Percentiles rank a stretch among this genome's conserved stretches.
phyloP scores from a whole-genome alignment of 2,113 vertebrate species.

The Eleginops maclovinus region DNA sequence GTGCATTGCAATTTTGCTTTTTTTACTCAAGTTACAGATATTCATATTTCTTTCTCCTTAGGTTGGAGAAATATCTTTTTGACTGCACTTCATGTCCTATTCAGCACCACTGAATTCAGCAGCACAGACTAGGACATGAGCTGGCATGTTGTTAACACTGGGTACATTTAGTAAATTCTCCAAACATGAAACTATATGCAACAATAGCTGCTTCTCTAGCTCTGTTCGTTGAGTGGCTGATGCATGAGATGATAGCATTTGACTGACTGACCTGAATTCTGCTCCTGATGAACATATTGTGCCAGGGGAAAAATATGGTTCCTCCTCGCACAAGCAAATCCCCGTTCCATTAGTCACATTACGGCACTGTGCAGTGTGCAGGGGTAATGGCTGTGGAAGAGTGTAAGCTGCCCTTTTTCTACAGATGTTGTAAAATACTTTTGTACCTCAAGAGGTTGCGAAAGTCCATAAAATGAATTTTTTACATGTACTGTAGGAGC shows the following conservation, averaged over 20 bases:
- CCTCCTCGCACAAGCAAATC: slow-evolving; percentile 22
- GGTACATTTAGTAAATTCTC: slow-evolving; percentile 17
- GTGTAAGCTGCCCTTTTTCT: slow-evolving; percentile 39
- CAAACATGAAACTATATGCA: slow-evolving; percentile 11
- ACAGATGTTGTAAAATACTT: slow-evolving; percentile 47
- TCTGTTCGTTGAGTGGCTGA: not conserved
- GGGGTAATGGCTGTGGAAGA: slow-evolving; percentile 32
- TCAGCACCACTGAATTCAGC: slow-evolving; percentile 37
- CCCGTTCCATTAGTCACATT: slow-evolving; percentile 51
- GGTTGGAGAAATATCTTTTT: slow-evolving; percentile 22
- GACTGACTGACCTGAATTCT: slow-evolving; percentile 56
- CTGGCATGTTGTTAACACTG: slow-evolving; percentile 12
- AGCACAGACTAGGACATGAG: slow-evolving; percentile 57
- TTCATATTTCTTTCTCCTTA: not conserved
- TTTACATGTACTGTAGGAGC: slow-evolving; percentile 33
- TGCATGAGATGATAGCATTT: slow-evolving; percentile 16
- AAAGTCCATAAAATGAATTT: slow-evolving; percentile 41
- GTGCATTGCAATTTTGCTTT: not conserved
- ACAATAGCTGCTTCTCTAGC: too few species aligned
- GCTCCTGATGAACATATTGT: slow-evolving; percentile 32
- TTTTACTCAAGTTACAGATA: not conserved
- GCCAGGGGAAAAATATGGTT: slow-evolving; percentile 34
- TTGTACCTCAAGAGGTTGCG: slow-evolving; percentile 39
- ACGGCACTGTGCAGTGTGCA: slow-evolving; percentile 19
- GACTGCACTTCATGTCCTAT: slow-evolving; percentile 46